phyloP scores from a whole-genome alignment of 2,113 vertebrate species.

The Clinocottus analis region DNA sequence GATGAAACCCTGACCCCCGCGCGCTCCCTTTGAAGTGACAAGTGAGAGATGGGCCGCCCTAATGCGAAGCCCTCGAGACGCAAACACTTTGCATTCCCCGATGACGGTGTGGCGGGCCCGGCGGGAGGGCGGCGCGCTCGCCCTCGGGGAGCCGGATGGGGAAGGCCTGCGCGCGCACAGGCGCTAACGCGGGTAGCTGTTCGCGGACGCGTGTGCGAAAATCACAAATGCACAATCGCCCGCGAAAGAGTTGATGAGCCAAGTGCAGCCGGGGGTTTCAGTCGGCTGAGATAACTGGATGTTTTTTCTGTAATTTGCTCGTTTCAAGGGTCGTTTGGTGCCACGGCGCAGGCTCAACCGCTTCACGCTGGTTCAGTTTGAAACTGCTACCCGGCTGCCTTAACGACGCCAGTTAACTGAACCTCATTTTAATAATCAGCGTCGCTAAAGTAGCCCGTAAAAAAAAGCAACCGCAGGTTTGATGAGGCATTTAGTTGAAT shows the following conservation, averaged over 20 bases:
- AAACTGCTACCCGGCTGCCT: not conserved
- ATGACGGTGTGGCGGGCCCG: conserved; percentile 52
- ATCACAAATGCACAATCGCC: not conserved
- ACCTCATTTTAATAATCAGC: not conserved
- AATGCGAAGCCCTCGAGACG: conserved; percentile 67
- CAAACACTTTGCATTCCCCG: conserved; percentile 67
- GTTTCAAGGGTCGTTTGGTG: conserved; percentile 2
- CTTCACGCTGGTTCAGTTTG: conserved; percentile 1
- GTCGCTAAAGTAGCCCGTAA: not conserved
- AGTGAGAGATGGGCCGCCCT: conserved; percentile 68
- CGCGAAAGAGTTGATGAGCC: not conserved
- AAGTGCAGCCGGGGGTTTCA: not conserved
- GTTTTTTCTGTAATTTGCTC: conserved; percentile 10
- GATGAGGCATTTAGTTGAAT: not conserved
- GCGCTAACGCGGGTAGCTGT: conserved; percentile 23
- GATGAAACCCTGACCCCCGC: conserved; percentile 68
- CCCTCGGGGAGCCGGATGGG: conserved; percentile 49
- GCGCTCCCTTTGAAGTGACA: conserved; percentile 78
- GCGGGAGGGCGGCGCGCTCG: conserved; percentile 23
- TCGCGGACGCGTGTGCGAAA: not conserved
- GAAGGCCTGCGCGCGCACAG: conserved; percentile 7
- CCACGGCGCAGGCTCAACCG: not conserved
- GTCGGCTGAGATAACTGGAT: not conserved
- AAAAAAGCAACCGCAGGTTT: not conserved
- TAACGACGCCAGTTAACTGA: not conserved